A percentile compares a stretch with the other conserved stretches of the same genome.
These are phyloP conservation scores for Myiopsitta monachus DNA, from an alignment of 2,113 vertebrate genomes.

Conservation along the genomic window DNA sequence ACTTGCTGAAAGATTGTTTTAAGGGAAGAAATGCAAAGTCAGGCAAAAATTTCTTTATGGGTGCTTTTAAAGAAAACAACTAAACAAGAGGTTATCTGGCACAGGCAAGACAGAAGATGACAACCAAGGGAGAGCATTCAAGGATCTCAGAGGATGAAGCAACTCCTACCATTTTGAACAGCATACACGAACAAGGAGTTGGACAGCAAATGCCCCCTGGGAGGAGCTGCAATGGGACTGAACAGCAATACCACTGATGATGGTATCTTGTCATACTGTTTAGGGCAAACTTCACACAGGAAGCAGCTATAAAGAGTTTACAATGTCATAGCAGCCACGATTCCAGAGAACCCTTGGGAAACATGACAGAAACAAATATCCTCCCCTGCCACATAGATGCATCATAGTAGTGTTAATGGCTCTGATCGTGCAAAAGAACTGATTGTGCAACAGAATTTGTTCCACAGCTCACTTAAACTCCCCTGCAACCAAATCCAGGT, in stretches of 20 bases:
- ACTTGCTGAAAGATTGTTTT: slow-evolving; percentile 37
- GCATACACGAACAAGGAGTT: not conserved
- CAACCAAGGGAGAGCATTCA: slow-evolving; percentile 43
- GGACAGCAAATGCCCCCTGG: not conserved
- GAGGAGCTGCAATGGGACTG: not conserved
- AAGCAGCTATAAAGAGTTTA: not conserved
- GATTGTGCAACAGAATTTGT: not conserved
- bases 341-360: not conserved
- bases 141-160: slow-evolving; percentile 45
- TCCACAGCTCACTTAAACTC: not conserved
- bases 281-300: not conserved
- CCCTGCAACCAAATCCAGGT: not conserved
- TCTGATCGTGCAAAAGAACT: not conserved
- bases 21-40: not conserved
- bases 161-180: slow-evolving; percentile 63
- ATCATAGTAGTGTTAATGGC: not conserved
- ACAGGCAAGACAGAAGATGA: slow-evolving; percentile 5
- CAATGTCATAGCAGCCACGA: not conserved
- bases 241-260: rapidly evolving
- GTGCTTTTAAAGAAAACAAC: slow-evolving; percentile 44
- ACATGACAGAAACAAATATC: not conserved
- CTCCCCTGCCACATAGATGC: not conserved
- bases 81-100: slow-evolving; percentile 15
- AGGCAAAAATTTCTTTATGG: slow-evolving; percentile 32
- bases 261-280: not conserved